phyloP scores from a whole-genome alignment of 35 echinoderm and acorn worm species.

The Heliocidaris tuberculata region DNA sequence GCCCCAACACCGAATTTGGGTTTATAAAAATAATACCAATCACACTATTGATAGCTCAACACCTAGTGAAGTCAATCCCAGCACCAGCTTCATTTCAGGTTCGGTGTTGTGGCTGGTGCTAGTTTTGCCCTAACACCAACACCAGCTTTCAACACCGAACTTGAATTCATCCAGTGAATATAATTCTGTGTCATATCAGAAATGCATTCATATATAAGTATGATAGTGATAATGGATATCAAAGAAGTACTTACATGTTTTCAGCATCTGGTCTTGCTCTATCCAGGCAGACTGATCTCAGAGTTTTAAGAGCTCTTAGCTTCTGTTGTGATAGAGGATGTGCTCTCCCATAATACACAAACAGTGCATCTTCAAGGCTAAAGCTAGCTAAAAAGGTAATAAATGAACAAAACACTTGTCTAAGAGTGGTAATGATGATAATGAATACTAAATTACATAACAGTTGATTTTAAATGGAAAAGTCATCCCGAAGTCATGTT shows the following conservation, averaged over 20 bases:
- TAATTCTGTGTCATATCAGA: too few relatives aligned
- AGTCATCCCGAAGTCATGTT: not conserved
- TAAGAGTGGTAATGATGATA: not conserved
- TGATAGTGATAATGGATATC: not conserved
- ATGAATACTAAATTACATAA: not conserved
- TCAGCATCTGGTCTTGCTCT: not conserved
- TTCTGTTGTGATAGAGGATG: slow-evolving; percentile 37
- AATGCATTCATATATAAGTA: too few relatives aligned
- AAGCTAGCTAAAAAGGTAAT: not conserved
- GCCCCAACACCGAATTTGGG: too few relatives aligned
- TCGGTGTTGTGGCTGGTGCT: too few relatives aligned
- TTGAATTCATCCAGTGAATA: too few relatives aligned
- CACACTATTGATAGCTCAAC: too few relatives aligned
- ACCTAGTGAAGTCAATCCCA: too few relatives aligned
- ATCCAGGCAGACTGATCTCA: not conserved
- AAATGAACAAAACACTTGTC: not conserved
- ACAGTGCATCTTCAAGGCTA: slow-evolving; percentile 17
- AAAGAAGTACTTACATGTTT: not conserved
- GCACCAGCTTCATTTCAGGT: too few relatives aligned
- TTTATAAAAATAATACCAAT: too few relatives aligned
- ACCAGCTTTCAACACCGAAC: too few relatives aligned
- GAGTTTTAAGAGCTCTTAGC: not conserved
- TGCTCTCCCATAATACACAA: not conserved
- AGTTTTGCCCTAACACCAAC: too few relatives aligned
- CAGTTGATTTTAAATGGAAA: too few relatives aligned